phyloP scores from a whole-genome alignment of 1,140 invertebrate species.

The Panagrolaimus sp. region DNA sequence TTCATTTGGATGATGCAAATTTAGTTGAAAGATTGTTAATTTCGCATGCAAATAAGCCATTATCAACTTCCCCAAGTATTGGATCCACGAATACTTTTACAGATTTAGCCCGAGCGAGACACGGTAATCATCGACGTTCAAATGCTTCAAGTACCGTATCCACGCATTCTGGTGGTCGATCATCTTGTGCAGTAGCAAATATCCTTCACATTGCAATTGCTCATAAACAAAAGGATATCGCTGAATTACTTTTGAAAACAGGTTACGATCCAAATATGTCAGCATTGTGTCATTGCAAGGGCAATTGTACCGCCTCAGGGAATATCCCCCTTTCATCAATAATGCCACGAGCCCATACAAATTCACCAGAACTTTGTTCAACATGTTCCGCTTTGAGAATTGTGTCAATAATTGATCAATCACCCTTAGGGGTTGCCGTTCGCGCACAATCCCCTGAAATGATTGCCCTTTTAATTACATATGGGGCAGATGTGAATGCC shows the following conservation, averaged over 20 bases:
- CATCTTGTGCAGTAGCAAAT: slow-evolving; percentile 54
- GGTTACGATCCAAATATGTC: slow-evolving; percentile 57
- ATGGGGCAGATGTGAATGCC: slow-evolving; percentile 56
- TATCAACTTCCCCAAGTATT: slow-evolving; percentile 56
- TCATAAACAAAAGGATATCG: slow-evolving; percentile 58
- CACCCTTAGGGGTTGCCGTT: slow-evolving; percentile 54
- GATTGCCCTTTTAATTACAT: slow-evolving; percentile 53
- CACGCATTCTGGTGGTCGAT: slow-evolving; percentile 57
- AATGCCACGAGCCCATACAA: slow-evolving; percentile 51
- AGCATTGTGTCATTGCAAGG: slow-evolving; percentile 54
- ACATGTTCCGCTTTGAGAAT: slow-evolving; percentile 51
- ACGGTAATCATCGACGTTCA: slow-evolving; percentile 54
- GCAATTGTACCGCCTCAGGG: slow-evolving; percentile 55
- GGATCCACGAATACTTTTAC: slow-evolving; percentile 58
- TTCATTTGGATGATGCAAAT: slow-evolving; percentile 55
- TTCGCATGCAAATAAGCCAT: slow-evolving; percentile 47
- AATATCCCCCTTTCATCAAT: slow-evolving; percentile 58
- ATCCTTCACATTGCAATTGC: slow-evolving; percentile 58
- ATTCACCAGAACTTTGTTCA: slow-evolving; percentile 54
- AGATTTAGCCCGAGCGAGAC: slow-evolving; percentile 54
- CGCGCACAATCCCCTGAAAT: slow-evolving; percentile 55
- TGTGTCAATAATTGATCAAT: slow-evolving; percentile 58
- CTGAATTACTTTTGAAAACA: slow-evolving; percentile 53
- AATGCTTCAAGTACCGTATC: slow-evolving; percentile 58
- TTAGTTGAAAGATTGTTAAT: slow-evolving; percentile 57